Base-by-base conservation (phyloP, 2,888 invertebrate genomes). In the Dilophus febrilis region DNA sequence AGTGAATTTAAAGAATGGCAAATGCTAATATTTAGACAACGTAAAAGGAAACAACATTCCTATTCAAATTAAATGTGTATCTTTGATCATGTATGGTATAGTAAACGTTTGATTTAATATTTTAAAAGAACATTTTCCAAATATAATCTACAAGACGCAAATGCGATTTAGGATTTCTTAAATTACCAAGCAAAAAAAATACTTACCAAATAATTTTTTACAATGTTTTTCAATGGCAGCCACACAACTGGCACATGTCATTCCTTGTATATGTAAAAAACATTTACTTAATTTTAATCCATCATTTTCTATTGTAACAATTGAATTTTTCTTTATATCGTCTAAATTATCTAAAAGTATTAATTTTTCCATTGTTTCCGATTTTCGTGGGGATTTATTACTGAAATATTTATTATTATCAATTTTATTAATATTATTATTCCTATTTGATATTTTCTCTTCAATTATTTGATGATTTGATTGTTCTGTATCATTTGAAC, bases 221-320 rank as follows among this genome's bases (percentile, higher is more conserved):
- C 91, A 80, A 52, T 87, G 86, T 53, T 90, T 88, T 63, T 98
- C 95, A 36, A 98, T 97, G 13, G 90, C 85, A 12, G 86, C 79
- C 1, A 97, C 94, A 59, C 95, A 97, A 0, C 91, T 87, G 2
- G 88, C 86, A 55, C 92, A 94, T 0, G 92, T 94, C 91, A 98
- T 94, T 12, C 92, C 92, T 46, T 79, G 72, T 37, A 90, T 76
- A 50, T 83, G 77, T 5, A 84, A 53, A 42, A 76, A 75, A 49
- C 82, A 82, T 61, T 61, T 67, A 12, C 53, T 51, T 28, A 61
- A 46, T n/a, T n/a, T n/a, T n/a, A n/a, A n/a, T n/a, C n/a, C n/a
- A 17, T 43, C 50, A 0, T 50, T 51, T 11, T 51, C 53, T 40
- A 50, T 47, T 38, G 43, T 38, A 12, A 48, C 31, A 10, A 40